These are phyloP conservation scores for Oligia strigilis DNA, from an alignment of 2,888 invertebrate genomes.

Conservation along the genomic window DNA sequence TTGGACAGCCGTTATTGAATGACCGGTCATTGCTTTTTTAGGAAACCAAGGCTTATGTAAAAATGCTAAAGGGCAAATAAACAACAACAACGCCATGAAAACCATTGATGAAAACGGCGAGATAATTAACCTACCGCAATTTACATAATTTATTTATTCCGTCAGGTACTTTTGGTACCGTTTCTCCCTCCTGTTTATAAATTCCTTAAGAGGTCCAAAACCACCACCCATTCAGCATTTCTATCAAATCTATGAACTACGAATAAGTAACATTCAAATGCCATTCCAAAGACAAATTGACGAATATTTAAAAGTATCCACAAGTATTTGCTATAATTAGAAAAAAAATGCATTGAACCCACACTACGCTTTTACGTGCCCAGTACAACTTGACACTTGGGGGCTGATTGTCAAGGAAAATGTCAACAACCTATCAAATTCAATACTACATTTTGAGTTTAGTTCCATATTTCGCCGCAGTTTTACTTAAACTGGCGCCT, in stretches of 20 bases:
- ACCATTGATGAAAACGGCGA: neutral
- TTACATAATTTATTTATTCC: too few species aligned
- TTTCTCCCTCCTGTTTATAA: neutral
- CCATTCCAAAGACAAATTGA: slow-evolving; percentile 4
- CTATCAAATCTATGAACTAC: neutral
- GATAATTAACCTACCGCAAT: neutral
- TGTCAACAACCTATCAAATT: slow-evolving; percentile 22
- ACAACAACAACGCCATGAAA: too few species aligned
- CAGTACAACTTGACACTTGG: slow-evolving; percentile 14
- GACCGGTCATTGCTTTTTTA: neutral
- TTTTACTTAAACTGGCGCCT: slow-evolving; percentile 31
- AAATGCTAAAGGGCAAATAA: neutral
- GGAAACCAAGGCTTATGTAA: neutral
- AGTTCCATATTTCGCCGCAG: slow-evolving; percentile 12
- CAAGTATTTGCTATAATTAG: slow-evolving; percentile 42
- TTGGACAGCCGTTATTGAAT: neutral
- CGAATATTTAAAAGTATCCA: slow-evolving; percentile 1
- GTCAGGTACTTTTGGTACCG: slow-evolving; percentile 1
- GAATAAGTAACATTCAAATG: neutral
- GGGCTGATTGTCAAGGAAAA: neutral
- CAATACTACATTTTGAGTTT: slow-evolving; percentile 12
- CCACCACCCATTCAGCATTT: neutral
- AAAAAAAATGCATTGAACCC: slow-evolving; percentile 58
- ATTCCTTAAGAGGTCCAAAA: too few species aligned
- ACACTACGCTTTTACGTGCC: neutral